These are phyloP conservation scores for Andinoacara biseriatus DNA, from an alignment of 2,113 vertebrate genomes.

Conservation along the genomic window DNA sequence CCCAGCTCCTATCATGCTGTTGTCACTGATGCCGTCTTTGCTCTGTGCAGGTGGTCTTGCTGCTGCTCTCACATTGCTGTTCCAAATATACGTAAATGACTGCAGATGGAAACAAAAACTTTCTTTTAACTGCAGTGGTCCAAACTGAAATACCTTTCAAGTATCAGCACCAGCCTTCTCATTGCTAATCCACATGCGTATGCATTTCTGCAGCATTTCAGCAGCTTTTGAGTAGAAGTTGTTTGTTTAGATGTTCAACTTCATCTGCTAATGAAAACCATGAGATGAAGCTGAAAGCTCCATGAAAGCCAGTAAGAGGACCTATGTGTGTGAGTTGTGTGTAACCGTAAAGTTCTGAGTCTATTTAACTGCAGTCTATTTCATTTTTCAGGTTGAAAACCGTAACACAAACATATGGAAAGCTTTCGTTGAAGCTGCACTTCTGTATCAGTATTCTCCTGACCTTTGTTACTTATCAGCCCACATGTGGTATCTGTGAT, in stretches of 20 bases:
- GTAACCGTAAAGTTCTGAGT: background rate
- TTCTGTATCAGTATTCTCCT: background rate
- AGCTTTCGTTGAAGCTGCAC: background rate
- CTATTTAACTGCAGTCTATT: background rate
- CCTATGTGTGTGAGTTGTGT: background rate
- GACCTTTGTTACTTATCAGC: background rate
- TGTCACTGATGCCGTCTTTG: background rate
- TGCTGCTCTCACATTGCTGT: background rate
- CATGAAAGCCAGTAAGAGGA: background rate
- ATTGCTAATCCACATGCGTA: background rate
- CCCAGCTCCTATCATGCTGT: background rate
- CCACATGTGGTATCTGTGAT: background rate
- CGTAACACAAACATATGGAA: background rate
- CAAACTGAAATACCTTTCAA: background rate
- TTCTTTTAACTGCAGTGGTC: background rate
- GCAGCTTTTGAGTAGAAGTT: background rate
- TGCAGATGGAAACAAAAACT: background rate
- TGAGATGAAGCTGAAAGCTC: background rate
- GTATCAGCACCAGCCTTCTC: background rate
- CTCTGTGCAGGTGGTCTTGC: background rate
- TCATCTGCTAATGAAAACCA: background rate
- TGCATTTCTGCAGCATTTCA: too few relatives aligned
- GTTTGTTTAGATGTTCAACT: background rate
- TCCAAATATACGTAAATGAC: background rate
- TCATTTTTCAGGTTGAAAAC: background rate